Base-by-base conservation (phyloP, 2,797 vertebrate genomes). In the Bradypodion pumilum region DNA sequence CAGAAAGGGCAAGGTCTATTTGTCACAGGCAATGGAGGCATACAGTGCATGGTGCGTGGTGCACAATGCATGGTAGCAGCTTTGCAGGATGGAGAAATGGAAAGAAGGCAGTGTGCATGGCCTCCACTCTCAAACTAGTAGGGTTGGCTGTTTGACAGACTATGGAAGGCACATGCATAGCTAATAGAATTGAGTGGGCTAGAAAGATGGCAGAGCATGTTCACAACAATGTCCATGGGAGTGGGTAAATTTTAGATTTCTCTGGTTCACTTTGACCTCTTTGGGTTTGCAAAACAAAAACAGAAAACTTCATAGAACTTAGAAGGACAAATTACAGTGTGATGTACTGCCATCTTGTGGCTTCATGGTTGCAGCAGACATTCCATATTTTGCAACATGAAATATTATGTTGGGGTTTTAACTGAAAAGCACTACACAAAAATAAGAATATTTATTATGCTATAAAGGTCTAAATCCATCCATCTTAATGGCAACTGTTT, bases 311-410 rank as follows among this genome's bases (percentile, higher is more conserved):
- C 73, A 32, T 3, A 60, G 8, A 70, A 70, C 37, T 10, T 42
- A 27, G 23, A 21, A 8, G 40, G 19, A 35, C 32, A 69, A 70
- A 42, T 70, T 23, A 46, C 66, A 44, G 40, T 62, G 19, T 62
- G 42, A 40, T 49, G 42, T 40, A 70, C 63, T 81, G 79, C 84
- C 84, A 81, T 69, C 84, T 63, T 49, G 73, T 85, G 84, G 65
- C 49, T 49, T 12, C n/a, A 62, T 40, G 60, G 40, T 69, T 85
- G 37, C 35, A 52, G 46, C 10, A 42, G 46, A 29, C 5, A 16
- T 68, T 76, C 27, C 21, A 7, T 10, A 7, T 59, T 72, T 29
- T 77, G 23, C 13, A 62, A 21, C 52, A 44, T 70, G 37, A 29
- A 56, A 63, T 59, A 78, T 4, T 12, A 16, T 16, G 7, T 27